Conservation (phyloP, 1,140 invertebrate species). For the Trichomalopsis sarcophagae region DNA sequence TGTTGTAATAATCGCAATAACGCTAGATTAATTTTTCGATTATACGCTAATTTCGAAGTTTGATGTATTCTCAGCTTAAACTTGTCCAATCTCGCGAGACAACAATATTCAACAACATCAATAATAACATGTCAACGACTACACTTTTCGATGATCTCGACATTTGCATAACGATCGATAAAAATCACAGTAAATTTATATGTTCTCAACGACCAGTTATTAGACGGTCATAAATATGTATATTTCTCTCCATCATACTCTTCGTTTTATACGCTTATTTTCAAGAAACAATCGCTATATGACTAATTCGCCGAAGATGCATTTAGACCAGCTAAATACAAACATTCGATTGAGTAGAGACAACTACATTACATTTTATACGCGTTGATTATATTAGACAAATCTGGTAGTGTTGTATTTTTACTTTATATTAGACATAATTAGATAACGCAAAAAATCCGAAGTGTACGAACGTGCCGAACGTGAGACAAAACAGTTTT, state of each 20-base stretch:
- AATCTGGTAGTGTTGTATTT: neutral
- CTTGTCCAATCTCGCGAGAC: neutral
- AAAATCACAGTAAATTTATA: conserved; percentile 21
- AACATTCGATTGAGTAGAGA: conserved; percentile 52
- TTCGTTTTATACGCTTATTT: neutral
- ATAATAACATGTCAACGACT: neutral
- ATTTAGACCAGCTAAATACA: conserved; percentile 68
- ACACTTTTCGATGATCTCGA: conserved; percentile 6
- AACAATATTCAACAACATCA: neutral
- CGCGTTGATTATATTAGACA: neutral
- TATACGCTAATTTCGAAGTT: neutral
- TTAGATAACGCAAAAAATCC: no score
- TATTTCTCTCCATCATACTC: neutral
- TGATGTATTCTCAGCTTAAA: neutral
- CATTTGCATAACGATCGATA: neutral
- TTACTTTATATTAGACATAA: neutral
- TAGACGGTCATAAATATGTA: neutral
- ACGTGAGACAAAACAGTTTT: no score
- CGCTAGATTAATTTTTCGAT: neutral
- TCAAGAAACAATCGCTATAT: conserved; percentile 9
- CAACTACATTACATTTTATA: conserved; percentile 41
- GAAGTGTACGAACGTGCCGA: no score
- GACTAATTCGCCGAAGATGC: neutral
- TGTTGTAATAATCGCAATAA: neutral
- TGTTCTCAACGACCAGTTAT: neutral